These are phyloP conservation scores for Triplophysa siluroides DNA, from an alignment of 2,113 vertebrate genomes.

Conservation along the genomic window DNA sequence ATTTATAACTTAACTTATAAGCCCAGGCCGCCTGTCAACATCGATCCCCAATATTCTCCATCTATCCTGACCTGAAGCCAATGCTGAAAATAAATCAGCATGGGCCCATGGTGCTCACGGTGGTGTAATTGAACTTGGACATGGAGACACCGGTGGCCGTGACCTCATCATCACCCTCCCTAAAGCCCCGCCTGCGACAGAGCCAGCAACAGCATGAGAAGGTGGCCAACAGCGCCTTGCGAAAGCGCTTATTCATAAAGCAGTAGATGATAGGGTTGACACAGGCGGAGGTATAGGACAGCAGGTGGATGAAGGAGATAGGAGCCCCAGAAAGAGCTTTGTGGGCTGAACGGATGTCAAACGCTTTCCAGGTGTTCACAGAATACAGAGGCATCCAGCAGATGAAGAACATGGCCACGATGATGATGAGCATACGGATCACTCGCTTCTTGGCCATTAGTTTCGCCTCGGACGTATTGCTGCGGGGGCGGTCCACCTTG, in stretches of 20 bases:
- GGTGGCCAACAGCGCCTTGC: constrained; percentile 82
- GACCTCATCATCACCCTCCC: constrained; percentile 76
- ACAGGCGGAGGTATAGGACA: constrained; percentile 88
- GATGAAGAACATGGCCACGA: constrained; percentile 89
- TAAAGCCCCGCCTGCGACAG: constrained; percentile 55
- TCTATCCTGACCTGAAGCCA: neutral
- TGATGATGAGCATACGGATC: constrained; percentile 93
- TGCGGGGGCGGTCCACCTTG: constrained; percentile 72
- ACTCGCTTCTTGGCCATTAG: constrained; percentile 91
- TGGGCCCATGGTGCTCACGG: constrained; percentile 86
- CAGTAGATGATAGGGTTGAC: constrained; percentile 96
- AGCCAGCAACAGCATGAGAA: constrained; percentile 77
- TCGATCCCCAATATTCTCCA: neutral
- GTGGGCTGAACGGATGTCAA: constrained; percentile 75
- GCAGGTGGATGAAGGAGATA: constrained; percentile 93
- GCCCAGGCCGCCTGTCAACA: neutral
- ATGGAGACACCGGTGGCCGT: constrained; percentile 79
- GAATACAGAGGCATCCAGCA: constrained; percentile 94
- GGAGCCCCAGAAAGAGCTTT: constrained; percentile 83
- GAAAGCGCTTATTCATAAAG: constrained; percentile 98
- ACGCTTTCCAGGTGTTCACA: constrained; percentile 93
- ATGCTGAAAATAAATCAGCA: constrained; percentile 69
- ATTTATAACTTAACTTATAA: neutral
- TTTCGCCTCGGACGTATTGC: constrained; percentile 82
- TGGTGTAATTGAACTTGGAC: constrained; percentile 93